Base-by-base conservation (phyloP, 92 coral and sea anemone genomes). In the Epizoanthus stellaris region DNA sequence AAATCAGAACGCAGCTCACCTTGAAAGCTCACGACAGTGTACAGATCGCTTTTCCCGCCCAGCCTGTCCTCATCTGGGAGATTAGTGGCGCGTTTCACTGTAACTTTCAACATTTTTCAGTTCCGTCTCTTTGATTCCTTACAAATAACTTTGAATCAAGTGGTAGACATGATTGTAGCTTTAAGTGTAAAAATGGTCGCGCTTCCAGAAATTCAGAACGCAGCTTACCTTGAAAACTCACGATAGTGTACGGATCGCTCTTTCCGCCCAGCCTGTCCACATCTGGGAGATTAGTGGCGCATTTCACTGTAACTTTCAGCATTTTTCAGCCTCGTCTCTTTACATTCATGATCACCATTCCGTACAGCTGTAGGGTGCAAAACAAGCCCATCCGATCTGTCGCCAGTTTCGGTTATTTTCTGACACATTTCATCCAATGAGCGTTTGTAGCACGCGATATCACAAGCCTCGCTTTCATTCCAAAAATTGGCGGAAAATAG, bases 31-130 rank as follows among this genome's bases (percentile, higher is more conserved):
- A 94, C 94, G 42, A 90, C 17, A 21, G 87, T 92, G 85, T 94
- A 96, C 0, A 97, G 98, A 70, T 96, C 98, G 70, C 98, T 94
- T 67, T 96, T 96, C 7, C 98, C 98, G 57, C 97, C 85, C 65
- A 96, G 59, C 67, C 87, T 94, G 42, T 96, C 98, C 52, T 92
- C 98, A 83, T 96, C 94, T 7, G 98, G 98, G 3, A 96, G 86
- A 84, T 96, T 94, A 11, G 92, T 91, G 0, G 98, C 98, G 49
- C 96, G 75, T 80, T 91, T 95, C 36, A 9, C 14, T 52, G 10
- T 52, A 7, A 52, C 56, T 13, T 52, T 52, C 56, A 52, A 30
- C 10, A 52, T 9, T 52, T 52, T 52, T 13, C 3, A 13, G 15
- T 7, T 52, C 56, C 12, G 3, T 52, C 12, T 52, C 13, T 52